Evolutionary conservation across 2,888 invertebrate genomes (phyloP).

Genomic region (Erpobdella octoculata): DNA sequence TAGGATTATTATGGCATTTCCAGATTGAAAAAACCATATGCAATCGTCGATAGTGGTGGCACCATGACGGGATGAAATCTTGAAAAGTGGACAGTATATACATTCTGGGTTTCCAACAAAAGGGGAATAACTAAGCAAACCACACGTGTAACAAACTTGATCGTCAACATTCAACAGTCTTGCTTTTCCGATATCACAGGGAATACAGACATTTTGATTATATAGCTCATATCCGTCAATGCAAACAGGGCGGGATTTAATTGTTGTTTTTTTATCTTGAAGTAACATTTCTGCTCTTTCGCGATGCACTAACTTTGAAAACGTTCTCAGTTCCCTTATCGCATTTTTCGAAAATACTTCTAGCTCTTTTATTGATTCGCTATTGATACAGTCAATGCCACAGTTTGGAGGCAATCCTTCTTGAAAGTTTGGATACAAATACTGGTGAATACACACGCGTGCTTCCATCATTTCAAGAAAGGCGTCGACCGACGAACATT

Average conservation of each 20-base stretch:
- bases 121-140: slow-evolving; percentile 11
- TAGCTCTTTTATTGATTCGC: neutral
- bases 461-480: slow-evolving; percentile 12
- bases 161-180: neutral
- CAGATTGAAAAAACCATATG: slow-evolving; percentile 8
- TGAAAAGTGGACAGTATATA: slow-evolving; percentile 7
- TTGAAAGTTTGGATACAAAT: neutral
- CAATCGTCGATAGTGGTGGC: neutral
- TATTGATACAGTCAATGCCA: slow-evolving; percentile 7
- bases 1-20: neutral
- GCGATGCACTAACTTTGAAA: neutral
- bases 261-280: neutral
- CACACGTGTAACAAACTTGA: neutral
- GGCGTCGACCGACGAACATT: neutral
- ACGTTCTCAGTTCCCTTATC: neutral
- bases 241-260: neutral
- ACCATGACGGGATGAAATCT: neutral
- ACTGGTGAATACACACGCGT: neutral
- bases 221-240: slow-evolving; percentile 1
- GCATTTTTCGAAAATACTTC: slow-evolving; percentile 4
- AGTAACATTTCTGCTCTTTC: slow-evolving; percentile 1
- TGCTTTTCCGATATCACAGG: slow-evolving; percentile 8
- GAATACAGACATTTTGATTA: slow-evolving; percentile 12
- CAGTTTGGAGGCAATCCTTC: slow-evolving; percentile 10
- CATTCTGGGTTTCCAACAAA: neutral